Evolutionary conservation across 2,797 vertebrate genomes (phyloP).

Genomic region (Pelodytes ibericus): DNA sequence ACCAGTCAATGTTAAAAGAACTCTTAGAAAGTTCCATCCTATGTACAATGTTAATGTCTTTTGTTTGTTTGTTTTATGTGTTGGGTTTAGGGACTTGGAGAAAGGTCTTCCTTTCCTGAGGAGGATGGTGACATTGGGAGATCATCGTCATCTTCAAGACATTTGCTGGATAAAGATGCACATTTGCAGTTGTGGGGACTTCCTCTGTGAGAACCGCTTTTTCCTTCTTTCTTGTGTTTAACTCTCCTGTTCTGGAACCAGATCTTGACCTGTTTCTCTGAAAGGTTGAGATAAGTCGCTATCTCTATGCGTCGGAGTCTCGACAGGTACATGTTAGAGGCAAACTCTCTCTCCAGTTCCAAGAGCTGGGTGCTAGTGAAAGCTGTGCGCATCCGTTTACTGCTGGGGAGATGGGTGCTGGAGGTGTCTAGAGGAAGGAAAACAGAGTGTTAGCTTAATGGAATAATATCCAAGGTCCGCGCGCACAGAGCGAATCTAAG

Average conservation of each 20-base stretch:
- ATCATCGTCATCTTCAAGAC: constrained; percentile 90
- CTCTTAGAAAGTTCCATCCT: background rate
- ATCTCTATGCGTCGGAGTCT: constrained; percentile 97
- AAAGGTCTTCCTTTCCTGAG: constrained; percentile 94
- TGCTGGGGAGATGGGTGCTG: constrained; percentile 90
- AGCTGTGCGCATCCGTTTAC: constrained; percentile 97
- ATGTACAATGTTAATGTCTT: constrained; percentile 19
- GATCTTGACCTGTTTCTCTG: constrained; percentile 98
- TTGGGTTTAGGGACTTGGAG: constrained; percentile 82
- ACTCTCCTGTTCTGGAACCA: constrained; percentile 99
- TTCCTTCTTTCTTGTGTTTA: constrained; percentile 98
- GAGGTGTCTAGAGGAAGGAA: constrained; percentile 79
- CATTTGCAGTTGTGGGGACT: constrained; percentile 88
- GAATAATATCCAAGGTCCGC: too few relatives aligned
- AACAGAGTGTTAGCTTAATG: constrained; percentile 51
- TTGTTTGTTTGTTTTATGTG: constrained; percentile 18
- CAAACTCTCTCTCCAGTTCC: constrained; percentile 96
- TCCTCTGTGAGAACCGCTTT: constrained; percentile 81
- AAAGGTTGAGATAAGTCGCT: constrained; percentile 97
- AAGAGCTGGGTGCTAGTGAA: constrained; percentile 98
- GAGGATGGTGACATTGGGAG: constrained; percentile 91
- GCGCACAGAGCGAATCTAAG: too few relatives aligned
- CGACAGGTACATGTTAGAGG: constrained; percentile 98
- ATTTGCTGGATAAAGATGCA: constrained; percentile 85
- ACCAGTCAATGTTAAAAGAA: background rate